Base-by-base conservation (phyloP, 1,140 invertebrate genomes). In the Papilio xuthus region DNA sequence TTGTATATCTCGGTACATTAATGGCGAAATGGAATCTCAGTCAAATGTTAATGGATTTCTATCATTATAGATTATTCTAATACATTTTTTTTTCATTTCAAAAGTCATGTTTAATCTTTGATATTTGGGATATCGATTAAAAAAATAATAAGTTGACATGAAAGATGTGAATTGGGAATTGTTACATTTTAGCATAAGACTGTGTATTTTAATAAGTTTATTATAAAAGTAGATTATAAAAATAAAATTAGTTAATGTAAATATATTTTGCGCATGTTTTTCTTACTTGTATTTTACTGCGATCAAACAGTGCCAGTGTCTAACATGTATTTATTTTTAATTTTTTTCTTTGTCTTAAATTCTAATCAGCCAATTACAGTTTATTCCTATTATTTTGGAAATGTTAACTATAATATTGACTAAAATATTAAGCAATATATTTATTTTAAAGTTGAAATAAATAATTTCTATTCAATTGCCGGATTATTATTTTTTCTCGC, bases 1-100 rank as follows among this genome's bases (percentile, higher is more conserved):
- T 99, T 1, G 90, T 97, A 12, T 99, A 98, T 92, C 91, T 99
- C 53, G 94, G 97, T 13, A 97, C 97, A 18, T 89, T 99, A 63
- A 92, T 95, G 53, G 94, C 95, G 47, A 95, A 95, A 73, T 96
- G 96, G 93, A 97, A 97, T 92, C 94, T 97, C 23, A 97, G 96
- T 81, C 94, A 95, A 80, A 95, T 95, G 83, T 95, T 98, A 56
- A 97, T 98, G 93, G 93, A 96, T 85, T 98, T 98, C 89, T 98
- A 98, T 92, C 95, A 96, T 81, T 96, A 96, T 86, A 94, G 97
- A 89, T 95, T 97, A 20, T 86, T 95, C 67, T 87, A 87, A 73
- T n/a, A 42, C 4, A 42, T 60, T 70, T 44, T 44, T 42, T 44
- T 41, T 42, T 72, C 18, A 23, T 18, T 23, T 44, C 18, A 42